A percentile compares a stretch with the other conserved stretches of the same genome.
Conservation (phyloP, 2,797 vertebrate genomes). For the Pseudochirops cupreus region DNA sequence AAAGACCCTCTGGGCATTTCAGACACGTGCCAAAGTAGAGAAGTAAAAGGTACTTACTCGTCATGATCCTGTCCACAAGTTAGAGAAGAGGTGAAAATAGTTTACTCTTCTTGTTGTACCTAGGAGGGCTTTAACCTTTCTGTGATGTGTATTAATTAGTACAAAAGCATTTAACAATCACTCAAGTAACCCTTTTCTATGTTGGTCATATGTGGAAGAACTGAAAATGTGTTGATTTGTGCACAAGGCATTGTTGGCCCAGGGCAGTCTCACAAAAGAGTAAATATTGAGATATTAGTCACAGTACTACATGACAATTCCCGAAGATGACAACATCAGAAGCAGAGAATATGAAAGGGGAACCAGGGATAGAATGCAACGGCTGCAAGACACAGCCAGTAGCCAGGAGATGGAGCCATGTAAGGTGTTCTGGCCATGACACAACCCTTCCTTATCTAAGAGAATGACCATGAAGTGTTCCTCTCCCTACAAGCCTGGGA, state of each 20-base stretch:
- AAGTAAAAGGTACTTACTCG: background rate
- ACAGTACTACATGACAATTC: background rate
- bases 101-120: background rate
- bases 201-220: background rate
- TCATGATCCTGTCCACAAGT: background rate
- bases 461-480: background rate
- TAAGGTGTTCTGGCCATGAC: background rate
- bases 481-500: background rate
- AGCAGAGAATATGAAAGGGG: background rate
- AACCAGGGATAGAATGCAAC: background rate
- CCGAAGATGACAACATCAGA: background rate
- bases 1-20: background rate
- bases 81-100: background rate
- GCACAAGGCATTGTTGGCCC: background rate
- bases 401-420: background rate
- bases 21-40: background rate
- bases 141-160: background rate
- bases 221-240: background rate
- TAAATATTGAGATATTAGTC: background rate
- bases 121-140: background rate
- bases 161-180: background rate
- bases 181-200: background rate
- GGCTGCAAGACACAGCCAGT: background rate
- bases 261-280: background rate
- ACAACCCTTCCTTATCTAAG: background rate